Conservation (phyloP, 2,797 vertebrate genomes). For the Alectoris magna region DNA sequence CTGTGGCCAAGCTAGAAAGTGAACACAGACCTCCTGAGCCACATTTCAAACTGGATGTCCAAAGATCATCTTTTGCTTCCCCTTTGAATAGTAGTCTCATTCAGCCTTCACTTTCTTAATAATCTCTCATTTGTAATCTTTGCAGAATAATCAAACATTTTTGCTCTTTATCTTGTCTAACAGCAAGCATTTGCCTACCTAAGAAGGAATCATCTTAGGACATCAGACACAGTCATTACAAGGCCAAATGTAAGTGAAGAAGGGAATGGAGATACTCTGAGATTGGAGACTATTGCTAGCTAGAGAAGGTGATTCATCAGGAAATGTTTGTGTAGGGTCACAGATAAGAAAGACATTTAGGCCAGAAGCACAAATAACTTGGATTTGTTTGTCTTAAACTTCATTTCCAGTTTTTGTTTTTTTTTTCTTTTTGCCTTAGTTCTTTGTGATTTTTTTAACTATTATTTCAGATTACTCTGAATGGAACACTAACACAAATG, state of each 20-base stretch:
- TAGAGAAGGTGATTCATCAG: constrained; percentile 22
- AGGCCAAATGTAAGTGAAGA: neutral
- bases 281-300: constrained; percentile 19
- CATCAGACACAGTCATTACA: constrained; percentile 4
- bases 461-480: neutral
- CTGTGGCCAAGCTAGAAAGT: neutral
- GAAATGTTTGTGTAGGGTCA: neutral
- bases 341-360: neutral
- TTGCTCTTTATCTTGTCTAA: constrained; percentile 19
- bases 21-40: neutral
- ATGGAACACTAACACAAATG: neutral
- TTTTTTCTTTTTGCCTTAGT: neutral
- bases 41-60: neutral
- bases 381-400: neutral
- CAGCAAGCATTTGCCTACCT: constrained; percentile 7
- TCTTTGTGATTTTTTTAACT: neutral
- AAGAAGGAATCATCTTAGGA: constrained; percentile 18
- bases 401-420: neutral
- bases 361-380: neutral
- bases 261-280: neutral
- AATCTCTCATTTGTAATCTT: neutral
- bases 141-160: constrained; percentile 10
- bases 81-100: neutral
- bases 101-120: neutral
- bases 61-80: neutral